Base-by-base conservation (phyloP, 1,140 invertebrate species). In the Drosophila sulfurigaster region DNA sequence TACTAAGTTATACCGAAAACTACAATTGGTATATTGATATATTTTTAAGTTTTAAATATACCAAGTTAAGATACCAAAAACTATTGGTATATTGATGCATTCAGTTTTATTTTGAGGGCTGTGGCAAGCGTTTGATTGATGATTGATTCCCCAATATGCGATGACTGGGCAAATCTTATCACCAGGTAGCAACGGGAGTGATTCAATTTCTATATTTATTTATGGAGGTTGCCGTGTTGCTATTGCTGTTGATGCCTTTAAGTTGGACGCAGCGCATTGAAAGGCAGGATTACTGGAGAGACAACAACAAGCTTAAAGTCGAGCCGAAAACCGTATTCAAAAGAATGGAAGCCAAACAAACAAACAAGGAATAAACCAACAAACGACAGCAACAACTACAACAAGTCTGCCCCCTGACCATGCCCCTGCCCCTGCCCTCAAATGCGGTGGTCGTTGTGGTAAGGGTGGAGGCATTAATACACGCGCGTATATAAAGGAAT, bases 401-500 rank as follows among this genome's bases (percentile, higher is more conserved):
- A 25, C 20, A 25, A 54, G 7, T 15, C 11, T 20, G 35, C 63
- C 63, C 52, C 52, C 5, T 10, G 13, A 13, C 30, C 52, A 5
- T 48, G 5, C 45, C 57, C 11, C n/a, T 16, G 20, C 32, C 43
- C 60, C n/a, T 16, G 20, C 32, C 43, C 60, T 45, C 60, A 54
- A 46, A 25, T 35, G 20, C 66, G 35, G 41, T 5, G 65, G 48
- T 63, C 70, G 63, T 54, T 59, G 70, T 59, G 70, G 63, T 20
- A 38, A 64, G 68, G 68, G 68, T 10, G 15, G 52, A 15, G 58
- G 57, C 43, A 66, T 68, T 78, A 78, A 82, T 87, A 82, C 82
- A 83, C 82, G 69, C 82, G 82, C 82, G 69, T 86, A 65, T 72
- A 82, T 78, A 87, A 88, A 82, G 69, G 85, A 88, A 88, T 88